These are phyloP conservation scores for Casuarius casuarius DNA, from an alignment of 2,113 vertebrate species.

Conservation along the genomic window DNA sequence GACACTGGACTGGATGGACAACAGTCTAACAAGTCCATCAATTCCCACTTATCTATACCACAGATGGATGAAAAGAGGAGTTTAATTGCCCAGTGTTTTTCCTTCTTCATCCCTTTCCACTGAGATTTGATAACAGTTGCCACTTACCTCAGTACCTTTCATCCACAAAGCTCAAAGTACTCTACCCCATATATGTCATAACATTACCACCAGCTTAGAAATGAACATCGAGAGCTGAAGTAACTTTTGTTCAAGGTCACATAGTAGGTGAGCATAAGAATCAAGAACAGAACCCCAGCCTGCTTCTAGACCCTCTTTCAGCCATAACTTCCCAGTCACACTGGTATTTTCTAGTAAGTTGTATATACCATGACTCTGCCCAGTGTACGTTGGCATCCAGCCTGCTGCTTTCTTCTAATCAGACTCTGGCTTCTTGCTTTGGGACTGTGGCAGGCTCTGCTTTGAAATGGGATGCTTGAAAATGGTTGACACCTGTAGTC, in stretches of 20 bases:
- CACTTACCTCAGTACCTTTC: not conserved
- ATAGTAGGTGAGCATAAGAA: not conserved
- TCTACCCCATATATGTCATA: not conserved
- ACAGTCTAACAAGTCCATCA: not conserved
- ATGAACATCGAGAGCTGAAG: not conserved
- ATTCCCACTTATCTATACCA: not conserved
- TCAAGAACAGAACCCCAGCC: not conserved
- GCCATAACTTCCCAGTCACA: not conserved
- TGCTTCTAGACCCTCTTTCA: not conserved
- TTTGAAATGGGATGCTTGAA: slow-evolving; percentile 74
- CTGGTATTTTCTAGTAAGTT: not conserved
- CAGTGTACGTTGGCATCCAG: slow-evolving; percentile 7
- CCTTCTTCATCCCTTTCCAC: not conserved
- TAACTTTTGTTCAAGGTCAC: not conserved
- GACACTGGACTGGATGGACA: not conserved
- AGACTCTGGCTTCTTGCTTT: slow-evolving; percentile 35
- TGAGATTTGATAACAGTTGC: not conserved
- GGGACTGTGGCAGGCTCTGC: slow-evolving; percentile 48
- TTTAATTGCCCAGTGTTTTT: accelerated
- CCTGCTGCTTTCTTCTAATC: slow-evolving; percentile 27
- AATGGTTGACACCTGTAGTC: slow-evolving; percentile 74
- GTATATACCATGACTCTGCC: not conserved
- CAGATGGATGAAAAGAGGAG: not conserved
- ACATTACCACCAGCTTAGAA: not conserved
- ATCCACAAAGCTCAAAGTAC: not conserved